Conservation (phyloP, 30 jellyfish, hydroid and myxozoan genomes). For the Aurelia sp. region DNA sequence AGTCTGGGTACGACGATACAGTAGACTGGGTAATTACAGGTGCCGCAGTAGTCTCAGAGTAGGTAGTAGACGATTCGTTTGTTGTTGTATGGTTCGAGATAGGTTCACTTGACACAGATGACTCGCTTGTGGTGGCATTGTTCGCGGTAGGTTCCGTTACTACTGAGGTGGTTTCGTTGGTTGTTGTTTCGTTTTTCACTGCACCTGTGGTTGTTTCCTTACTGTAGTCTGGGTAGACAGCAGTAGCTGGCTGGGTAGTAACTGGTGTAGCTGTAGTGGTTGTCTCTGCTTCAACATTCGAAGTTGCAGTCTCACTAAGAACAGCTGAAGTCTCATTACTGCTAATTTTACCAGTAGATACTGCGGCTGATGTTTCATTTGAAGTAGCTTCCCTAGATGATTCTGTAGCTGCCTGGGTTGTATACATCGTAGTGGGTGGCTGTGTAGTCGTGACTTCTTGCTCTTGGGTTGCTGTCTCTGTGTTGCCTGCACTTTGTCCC, state of each 20-base stretch:
- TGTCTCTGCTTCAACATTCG: slow-evolving; percentile 12
- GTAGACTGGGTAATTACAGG: background rate
- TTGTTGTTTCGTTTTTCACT: too few relatives aligned
- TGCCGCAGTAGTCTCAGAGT: background rate
- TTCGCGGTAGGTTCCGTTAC: too few relatives aligned
- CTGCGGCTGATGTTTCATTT: background rate
- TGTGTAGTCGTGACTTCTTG: background rate
- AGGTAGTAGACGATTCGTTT: slow-evolving; percentile 51
- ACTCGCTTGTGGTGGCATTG: background rate
- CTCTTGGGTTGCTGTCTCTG: background rate
- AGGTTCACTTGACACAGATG: background rate
- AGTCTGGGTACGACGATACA: background rate
- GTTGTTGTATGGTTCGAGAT: background rate
- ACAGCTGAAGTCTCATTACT: background rate
- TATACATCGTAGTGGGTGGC: background rate
- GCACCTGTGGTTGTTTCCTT: too few relatives aligned
- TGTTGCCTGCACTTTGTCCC: background rate
- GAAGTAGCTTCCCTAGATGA: background rate
- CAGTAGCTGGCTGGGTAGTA: background rate
- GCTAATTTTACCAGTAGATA: too few relatives aligned
- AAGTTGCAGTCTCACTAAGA: background rate
- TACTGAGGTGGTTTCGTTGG: too few relatives aligned
- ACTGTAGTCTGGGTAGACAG: background rate
- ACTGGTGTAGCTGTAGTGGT: background rate
- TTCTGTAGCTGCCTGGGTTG: too few relatives aligned